phyloP scores from a whole-genome alignment of 2,888 invertebrate genomes.

The Rhamnusium bicolor region DNA sequence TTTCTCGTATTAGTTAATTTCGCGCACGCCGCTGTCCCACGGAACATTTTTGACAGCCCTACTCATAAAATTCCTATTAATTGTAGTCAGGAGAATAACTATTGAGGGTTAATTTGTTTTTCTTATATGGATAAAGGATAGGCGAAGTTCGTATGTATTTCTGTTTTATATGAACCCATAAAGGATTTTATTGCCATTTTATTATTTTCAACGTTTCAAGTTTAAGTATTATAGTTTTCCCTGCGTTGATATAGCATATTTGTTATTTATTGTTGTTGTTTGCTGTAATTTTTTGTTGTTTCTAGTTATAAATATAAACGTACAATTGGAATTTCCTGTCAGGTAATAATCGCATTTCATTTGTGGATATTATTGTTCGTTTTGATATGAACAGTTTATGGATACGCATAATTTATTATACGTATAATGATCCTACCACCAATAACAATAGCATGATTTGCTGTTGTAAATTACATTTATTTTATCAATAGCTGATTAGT shows the following conservation, averaged over 20 bases:
- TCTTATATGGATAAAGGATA: too few relatives aligned
- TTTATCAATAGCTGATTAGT: background rate
- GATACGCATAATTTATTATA: background rate
- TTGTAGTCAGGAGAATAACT: too few relatives aligned
- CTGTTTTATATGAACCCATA: background rate
- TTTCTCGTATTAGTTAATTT: too few relatives aligned
- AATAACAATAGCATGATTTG: background rate
- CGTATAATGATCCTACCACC: background rate
- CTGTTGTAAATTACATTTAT: background rate
- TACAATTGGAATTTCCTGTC: background rate
- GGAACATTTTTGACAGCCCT: too few relatives aligned
- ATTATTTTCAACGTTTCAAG: background rate
- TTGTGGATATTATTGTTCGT: background rate
- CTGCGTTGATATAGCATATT: too few relatives aligned
- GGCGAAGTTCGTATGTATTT: too few relatives aligned
- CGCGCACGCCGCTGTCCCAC: too few relatives aligned
- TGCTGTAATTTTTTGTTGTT: background rate
- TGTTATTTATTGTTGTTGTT: background rate
- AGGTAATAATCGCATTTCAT: background rate
- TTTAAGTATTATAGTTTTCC: background rate
- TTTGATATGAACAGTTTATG: background rate
- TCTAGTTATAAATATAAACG: background rate
- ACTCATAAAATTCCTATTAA: too few relatives aligned
- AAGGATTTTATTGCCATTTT: background rate
- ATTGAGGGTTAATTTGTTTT: too few relatives aligned